phyloP scores from a whole-genome alignment of 2,888 invertebrate species.

The Venustoraphidia nigricollis region DNA sequence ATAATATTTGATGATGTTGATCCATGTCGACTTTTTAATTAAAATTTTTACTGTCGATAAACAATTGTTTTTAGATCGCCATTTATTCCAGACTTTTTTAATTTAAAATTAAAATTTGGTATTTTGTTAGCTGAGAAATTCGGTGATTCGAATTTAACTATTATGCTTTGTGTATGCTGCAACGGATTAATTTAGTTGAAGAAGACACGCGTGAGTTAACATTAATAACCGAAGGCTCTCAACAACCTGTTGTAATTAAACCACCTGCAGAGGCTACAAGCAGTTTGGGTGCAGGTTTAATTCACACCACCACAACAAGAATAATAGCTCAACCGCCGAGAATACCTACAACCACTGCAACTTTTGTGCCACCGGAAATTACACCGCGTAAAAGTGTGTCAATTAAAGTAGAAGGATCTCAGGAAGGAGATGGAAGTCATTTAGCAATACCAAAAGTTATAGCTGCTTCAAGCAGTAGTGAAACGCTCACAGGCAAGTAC shows the following conservation, averaged over 20 bases:
- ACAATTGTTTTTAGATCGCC: too few species aligned
- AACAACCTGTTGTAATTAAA: constrained; percentile 10
- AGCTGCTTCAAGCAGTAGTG: constrained; percentile 57
- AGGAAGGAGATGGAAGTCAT: constrained; percentile 43
- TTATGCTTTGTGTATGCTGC: constrained; percentile 5
- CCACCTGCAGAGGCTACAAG: too few species aligned
- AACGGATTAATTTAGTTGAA: constrained; percentile 25
- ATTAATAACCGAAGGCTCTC: constrained; percentile 22
- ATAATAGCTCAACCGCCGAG: too few species aligned
- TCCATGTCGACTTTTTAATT: too few species aligned
- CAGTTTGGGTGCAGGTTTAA: too few species aligned
- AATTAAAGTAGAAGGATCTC: constrained; percentile 27
- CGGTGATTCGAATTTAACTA: too few species aligned
- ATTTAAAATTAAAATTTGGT: too few species aligned
- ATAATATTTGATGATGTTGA: too few species aligned
- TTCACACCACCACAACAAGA: too few species aligned
- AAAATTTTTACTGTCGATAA: too few species aligned
- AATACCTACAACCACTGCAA: neutral
- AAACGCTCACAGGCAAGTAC: constrained; percentile 53
- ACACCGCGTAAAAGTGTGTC: constrained; percentile 27
- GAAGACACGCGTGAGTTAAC: constrained; percentile 29
- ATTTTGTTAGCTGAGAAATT: too few species aligned
- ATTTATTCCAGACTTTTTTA: too few species aligned
- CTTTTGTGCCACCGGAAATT: neutral
- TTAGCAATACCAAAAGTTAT: constrained; percentile 59